phyloP scores from a whole-genome alignment of 2,797 vertebrate species.

The Anguilla anguilla region DNA sequence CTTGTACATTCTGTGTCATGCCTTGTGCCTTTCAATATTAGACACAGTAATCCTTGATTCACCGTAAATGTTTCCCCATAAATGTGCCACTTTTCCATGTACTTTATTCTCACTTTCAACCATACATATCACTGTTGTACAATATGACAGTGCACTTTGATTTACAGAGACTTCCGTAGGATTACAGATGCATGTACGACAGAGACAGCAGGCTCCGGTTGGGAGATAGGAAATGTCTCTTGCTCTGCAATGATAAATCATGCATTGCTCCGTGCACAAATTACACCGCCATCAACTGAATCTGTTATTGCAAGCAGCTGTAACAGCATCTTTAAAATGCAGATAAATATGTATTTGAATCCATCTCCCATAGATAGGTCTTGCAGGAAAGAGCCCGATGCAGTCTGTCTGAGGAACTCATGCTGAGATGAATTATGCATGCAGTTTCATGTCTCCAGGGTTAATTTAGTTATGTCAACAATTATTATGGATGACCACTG shows the following conservation, averaged over 20 bases:
- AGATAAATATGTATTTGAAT: conserved; percentile 19
- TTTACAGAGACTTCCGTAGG: background rate
- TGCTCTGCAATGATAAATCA: conserved; percentile 1
- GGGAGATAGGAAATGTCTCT: background rate
- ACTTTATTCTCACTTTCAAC: background rate
- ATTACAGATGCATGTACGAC: background rate
- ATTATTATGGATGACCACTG: conserved; percentile 28
- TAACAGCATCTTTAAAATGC: conserved; percentile 7
- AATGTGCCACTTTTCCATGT: background rate
- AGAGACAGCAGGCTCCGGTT: background rate
- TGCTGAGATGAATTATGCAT: conserved; percentile 19
- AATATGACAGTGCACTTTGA: background rate
- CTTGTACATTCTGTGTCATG: background rate
- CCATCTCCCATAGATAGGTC: background rate
- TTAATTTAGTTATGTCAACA: conserved; percentile 28
- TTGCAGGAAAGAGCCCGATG: background rate
- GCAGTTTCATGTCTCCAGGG: conserved; percentile 4
- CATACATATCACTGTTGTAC: background rate
- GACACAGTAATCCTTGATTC: background rate
- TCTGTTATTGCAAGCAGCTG: background rate
- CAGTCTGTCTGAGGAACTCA: conserved; percentile 4
- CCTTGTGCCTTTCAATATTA: background rate
- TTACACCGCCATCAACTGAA: background rate
- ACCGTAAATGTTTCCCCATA: background rate
- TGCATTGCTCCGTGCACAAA: background rate